Evolutionary conservation across 2,888 invertebrate species (phyloP).

Genomic region (Lycocerus yunnanus): DNA sequence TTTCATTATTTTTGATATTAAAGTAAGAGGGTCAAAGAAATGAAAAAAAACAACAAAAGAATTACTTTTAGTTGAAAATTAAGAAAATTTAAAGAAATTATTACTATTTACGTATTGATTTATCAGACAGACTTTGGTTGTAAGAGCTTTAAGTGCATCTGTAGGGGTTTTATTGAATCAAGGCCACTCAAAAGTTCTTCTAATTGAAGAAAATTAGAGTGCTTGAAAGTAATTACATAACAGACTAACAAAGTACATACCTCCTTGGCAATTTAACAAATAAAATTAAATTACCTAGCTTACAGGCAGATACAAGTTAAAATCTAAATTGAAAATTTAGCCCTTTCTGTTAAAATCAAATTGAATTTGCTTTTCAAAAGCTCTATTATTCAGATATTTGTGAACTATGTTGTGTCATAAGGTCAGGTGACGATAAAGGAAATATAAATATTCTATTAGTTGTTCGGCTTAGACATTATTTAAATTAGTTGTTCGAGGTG

Average conservation of each 20-base stretch:
- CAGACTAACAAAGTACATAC: constrained; percentile 20
- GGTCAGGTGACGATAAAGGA: constrained; percentile 14
- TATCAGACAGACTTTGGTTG: neutral
- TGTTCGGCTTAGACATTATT: constrained; percentile 14
- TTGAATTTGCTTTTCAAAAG: neutral
- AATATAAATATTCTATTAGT: constrained; percentile 24
- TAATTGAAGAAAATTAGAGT: constrained; percentile 30
- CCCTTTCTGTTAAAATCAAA: constrained; percentile 9
- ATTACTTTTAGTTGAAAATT: neutral
- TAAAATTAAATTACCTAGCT: constrained; percentile 28
- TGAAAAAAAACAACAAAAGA: neutral
- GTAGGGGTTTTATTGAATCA: constrained; percentile 25
- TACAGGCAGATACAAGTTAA: constrained; percentile 22
- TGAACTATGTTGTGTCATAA: constrained; percentile 5
- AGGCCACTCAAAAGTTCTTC: constrained; percentile 28
- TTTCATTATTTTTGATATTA: neutral
- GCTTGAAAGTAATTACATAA: constrained; percentile 26
- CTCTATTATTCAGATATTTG: constrained; percentile 6
- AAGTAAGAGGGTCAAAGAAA: neutral
- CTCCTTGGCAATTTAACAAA: constrained; percentile 29
- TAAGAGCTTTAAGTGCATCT: constrained; percentile 14
- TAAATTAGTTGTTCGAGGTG: constrained; percentile 2
- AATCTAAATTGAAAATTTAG: constrained; percentile 21
- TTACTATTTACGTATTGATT: neutral
- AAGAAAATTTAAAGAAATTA: neutral